Base-by-base conservation (phyloP, 1,140 invertebrate species). In the Drosophila santomea region DNA sequence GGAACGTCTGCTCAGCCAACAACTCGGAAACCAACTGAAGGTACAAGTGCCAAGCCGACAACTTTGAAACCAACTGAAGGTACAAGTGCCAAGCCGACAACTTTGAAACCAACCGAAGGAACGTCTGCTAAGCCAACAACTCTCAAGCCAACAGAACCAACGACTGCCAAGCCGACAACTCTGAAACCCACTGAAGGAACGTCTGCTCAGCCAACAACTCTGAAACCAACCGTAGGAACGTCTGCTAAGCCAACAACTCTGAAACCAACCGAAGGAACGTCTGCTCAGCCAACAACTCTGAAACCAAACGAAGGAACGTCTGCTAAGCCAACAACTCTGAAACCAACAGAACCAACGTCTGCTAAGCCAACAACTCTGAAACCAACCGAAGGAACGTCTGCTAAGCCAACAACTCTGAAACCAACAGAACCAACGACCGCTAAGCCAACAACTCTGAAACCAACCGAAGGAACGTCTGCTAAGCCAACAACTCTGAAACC, bases 401-500 rank as follows among this genome's bases (percentile, higher is more conserved):
- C 10, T 4, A 23, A 55, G 14, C 32, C 56, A 3, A 67, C 63
- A n/a, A 67, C 64, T 6, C 11, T 15, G 5, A 48, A 43, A 2
- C 57, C 66, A 36, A 39, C 38, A 0, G 38, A 39, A 1, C 12
- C 4, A 14, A 39, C 38, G 0, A 14, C 4, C 0, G 38, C 14
- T 0, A 39, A 14, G 38, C 12, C 12, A 0, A 60, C 66, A 36
- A 63, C 59, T 20, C 2, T n/a, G 0, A 57, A 50, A 6, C 32
- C 67, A 0, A 57, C 69, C 4, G 51, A 57, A 10, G 25, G 36
- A 5, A 63, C 67, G 3, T 36, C 47, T 0, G n/a, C 7, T 0
- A 10, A 59, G 23, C 41, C 64, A 0, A 59, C 64, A 15, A 68
- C 64, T n/a, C 4, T 14, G 8, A 54, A 51, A 7, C 41, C 59